Conservation (phyloP, 2,113 vertebrate species). For the Scortum barcoo region DNA sequence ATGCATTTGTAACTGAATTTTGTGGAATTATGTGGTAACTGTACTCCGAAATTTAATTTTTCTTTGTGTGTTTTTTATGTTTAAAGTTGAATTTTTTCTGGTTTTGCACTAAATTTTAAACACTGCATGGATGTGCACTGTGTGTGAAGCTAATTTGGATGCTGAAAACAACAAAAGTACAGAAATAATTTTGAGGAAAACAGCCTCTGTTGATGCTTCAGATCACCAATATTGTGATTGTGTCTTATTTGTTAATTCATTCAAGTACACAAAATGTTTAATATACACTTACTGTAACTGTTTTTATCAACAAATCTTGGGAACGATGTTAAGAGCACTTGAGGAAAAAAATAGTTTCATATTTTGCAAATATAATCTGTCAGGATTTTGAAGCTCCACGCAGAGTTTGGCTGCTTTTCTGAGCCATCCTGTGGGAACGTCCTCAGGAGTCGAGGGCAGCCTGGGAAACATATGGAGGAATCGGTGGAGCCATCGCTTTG, state of each 20-base stretch:
- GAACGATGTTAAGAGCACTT: background rate
- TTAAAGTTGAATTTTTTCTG: background rate
- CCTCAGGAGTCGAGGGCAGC: background rate
- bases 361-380: background rate
- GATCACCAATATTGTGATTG: background rate
- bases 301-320: background rate
- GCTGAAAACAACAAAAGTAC: background rate
- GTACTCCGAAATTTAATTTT: background rate
- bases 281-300: background rate
- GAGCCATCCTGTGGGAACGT: conserved; percentile 3
- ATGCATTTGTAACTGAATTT: background rate
- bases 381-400: background rate
- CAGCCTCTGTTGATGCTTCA: background rate
- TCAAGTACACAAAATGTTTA: too few species aligned
- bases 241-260: too few species aligned
- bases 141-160: background rate
- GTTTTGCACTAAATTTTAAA: background rate
- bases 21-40: background rate
- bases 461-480: background rate
- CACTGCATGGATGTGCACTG: background rate
- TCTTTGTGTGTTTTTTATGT: background rate
- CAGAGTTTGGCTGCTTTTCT: background rate
- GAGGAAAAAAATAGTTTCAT: background rate
- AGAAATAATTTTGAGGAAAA: background rate
- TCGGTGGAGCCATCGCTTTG: background rate